Conservation (phyloP, 2,888 invertebrate genomes). For the Patella depressa region DNA sequence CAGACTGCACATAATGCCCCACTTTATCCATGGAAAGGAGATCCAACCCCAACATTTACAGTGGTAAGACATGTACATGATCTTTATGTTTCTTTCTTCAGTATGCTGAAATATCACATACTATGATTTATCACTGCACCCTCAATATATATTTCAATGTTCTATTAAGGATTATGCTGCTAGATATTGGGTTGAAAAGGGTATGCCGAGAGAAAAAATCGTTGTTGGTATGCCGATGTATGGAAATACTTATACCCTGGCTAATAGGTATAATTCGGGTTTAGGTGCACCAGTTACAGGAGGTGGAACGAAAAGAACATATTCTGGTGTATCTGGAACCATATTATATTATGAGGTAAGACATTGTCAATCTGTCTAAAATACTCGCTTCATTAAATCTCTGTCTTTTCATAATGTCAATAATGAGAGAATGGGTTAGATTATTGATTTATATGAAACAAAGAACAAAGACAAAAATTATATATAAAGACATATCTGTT, state of each 20-base stretch:
- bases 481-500: too few species aligned
- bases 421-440: too few species aligned
- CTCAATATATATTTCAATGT: not conserved
- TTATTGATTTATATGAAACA: too few species aligned
- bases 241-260: constrained; percentile 89
- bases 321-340: constrained; percentile 43
- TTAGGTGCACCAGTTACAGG: constrained; percentile 43
- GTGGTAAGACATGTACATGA: constrained; percentile 30
- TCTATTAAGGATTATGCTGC: constrained; percentile 27
- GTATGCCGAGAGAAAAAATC: constrained; percentile 89
- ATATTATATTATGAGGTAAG: constrained; percentile 56
- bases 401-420: too few species aligned
- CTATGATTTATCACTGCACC: not conserved
- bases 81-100: too few species aligned
- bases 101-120: too few species aligned
- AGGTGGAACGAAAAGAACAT: constrained; percentile 36
- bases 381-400: too few species aligned
- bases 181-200: constrained; percentile 74
- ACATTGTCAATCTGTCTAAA: too few species aligned
- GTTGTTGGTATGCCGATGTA: constrained; percentile 96
- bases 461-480: too few species aligned
- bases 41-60: constrained; percentile 37
- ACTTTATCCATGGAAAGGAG: constrained; percentile 46
- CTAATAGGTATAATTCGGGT: constrained; percentile 72
- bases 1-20: constrained; percentile 66